Percentiles rank a stretch among this genome's conserved stretches.
phyloP scores from a whole-genome alignment of 2,113 vertebrate species.

The Corythoichthys intestinalis region DNA sequence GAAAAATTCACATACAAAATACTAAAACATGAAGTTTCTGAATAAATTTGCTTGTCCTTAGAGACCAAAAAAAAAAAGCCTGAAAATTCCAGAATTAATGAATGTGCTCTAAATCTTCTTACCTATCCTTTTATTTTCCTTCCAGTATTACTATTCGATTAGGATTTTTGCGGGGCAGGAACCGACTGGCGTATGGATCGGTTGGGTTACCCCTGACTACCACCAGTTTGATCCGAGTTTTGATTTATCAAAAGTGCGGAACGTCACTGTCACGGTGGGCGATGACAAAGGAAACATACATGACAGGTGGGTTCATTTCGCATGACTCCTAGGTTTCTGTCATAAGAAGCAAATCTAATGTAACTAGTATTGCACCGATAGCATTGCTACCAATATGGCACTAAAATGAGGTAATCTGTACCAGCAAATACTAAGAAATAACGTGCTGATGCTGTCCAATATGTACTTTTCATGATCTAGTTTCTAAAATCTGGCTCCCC shows the following conservation, averaged over 20 bases:
- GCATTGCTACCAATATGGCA: no score
- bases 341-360: background rate
- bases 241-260: slow-evolving; percentile 85
- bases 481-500: no score
- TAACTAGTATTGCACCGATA: no score
- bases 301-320: slow-evolving; percentile 75
- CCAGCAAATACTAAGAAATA: no score
- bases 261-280: slow-evolving; percentile 85
- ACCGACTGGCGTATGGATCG: slow-evolving; percentile 84
- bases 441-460: no score
- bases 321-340: background rate
- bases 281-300: slow-evolving; percentile 89
- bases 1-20: no score
- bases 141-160: slow-evolving; percentile 88
- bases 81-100: no score
- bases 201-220: slow-evolving; percentile 91
- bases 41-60: no score
- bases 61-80: no score
- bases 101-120: background rate
- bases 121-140: background rate
- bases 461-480: no score
- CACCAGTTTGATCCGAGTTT: slow-evolving; percentile 85
- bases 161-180: slow-evolving; percentile 89
- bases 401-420: no score
- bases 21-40: no score